A percentile compares a stretch with the other conserved stretches of the same genome.
phyloP scores from a whole-genome alignment of 2,888 invertebrate species.

The Calameuta idolon region DNA sequence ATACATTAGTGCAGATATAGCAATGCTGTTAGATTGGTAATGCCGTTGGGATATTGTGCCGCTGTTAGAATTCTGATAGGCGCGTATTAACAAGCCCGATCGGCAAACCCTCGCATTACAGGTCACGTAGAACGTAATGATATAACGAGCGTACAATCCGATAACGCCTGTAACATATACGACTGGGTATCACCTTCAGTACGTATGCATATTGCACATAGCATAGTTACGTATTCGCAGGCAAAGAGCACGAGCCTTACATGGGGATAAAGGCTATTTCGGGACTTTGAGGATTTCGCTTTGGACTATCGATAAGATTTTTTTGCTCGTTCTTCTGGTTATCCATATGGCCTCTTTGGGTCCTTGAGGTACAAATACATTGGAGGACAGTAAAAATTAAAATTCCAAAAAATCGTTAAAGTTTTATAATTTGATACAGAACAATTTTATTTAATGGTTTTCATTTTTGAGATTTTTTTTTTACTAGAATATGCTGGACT shows the following conservation, averaged over 20 bases:
- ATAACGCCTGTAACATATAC: background rate
- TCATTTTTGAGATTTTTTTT: too few relatives aligned
- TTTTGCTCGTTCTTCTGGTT: background rate
- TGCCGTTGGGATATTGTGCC: background rate
- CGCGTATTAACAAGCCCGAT: constrained; percentile 37
- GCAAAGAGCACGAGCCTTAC: background rate
- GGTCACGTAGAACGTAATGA: constrained; percentile 30
- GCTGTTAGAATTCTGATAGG: constrained; percentile 32
- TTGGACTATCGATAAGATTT: background rate
- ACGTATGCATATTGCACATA: background rate
- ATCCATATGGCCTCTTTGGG: background rate
- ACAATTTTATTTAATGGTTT: too few relatives aligned
- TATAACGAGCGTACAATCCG: constrained; percentile 3
- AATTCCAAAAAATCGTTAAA: background rate
- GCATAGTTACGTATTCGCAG: background rate
- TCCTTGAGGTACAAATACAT: background rate
- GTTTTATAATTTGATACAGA: too few relatives aligned
- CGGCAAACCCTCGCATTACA: constrained; percentile 22
- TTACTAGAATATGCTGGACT: too few relatives aligned
- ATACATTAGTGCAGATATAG: background rate
- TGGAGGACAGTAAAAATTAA: background rate
- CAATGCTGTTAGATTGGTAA: background rate
- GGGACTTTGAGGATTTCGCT: background rate
- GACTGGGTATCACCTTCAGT: background rate
- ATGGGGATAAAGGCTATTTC: background rate